Conservation (phyloP, 2,113 vertebrate species). For the Erythrocercus mccallii region DNA sequence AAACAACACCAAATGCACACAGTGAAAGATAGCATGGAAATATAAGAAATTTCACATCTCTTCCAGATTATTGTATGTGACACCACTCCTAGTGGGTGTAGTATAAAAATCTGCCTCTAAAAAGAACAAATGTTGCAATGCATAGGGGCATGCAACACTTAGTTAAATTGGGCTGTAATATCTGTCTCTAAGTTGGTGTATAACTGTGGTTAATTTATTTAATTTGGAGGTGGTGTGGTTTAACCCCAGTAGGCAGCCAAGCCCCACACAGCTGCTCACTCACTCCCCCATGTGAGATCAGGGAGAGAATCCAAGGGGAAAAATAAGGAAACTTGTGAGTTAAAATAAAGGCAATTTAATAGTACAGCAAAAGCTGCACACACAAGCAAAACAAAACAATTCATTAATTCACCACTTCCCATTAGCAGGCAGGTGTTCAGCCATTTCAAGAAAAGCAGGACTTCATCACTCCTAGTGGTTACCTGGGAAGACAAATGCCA, state of each 20-base stretch:
- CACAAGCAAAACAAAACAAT: not conserved
- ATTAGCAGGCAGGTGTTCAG: not conserved
- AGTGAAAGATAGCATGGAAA: not conserved
- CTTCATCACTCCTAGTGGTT: not conserved
- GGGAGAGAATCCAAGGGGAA: not conserved
- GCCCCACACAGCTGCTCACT: accelerated
- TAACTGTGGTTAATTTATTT: not conserved
- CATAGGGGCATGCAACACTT: not conserved
- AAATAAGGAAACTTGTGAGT: not conserved
- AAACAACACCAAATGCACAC: not conserved
- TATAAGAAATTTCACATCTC: not conserved
- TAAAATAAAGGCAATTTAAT: not conserved
- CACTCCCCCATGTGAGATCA: accelerated
- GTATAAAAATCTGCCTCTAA: not conserved
- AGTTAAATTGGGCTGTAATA: not conserved
- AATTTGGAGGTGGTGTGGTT: not conserved
- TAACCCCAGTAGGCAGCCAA: not conserved
- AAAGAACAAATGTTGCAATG: not conserved
- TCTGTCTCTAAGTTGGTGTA: not conserved
- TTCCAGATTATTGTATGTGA: not conserved
- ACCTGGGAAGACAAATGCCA: accelerated
- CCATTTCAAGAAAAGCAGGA: not conserved
- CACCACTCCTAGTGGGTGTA: not conserved
- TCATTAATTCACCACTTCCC: not conserved
- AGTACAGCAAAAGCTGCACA: not conserved